Base-by-base conservation (phyloP, 1,140 invertebrate species). In the Leptinotarsa lineolata region DNA sequence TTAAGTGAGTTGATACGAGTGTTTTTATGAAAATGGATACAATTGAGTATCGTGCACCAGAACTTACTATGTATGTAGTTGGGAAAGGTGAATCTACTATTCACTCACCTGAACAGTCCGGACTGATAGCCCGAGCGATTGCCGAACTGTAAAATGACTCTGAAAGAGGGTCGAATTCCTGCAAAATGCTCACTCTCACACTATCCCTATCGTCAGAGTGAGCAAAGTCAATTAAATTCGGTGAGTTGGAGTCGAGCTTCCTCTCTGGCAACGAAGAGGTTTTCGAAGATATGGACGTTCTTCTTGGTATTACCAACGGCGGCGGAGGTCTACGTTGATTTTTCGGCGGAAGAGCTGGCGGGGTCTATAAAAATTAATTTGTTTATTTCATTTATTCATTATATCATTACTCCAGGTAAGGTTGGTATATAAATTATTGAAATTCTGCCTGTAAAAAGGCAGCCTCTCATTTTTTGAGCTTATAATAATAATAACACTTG, bases 91-190 rank as follows among this genome's bases (percentile, higher is more conserved):
- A 11, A 39, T 39, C 8, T 39, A 39, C 8, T 39, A 0, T 54
- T 5, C 6, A 77, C 74, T 77, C 75, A 83, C 82, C 78, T 79
- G 78, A 72, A 74, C 76, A 81, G 45, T 83, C 83, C 13, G 83
- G 82, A 76, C 82, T 84, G 46, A 79, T 79, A 21, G 81, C 80
- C 64, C 81, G 75, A 5, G 76, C 67, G n/a, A 72, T 74, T 30
- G 54, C 72, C 46, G 76, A 71, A 54, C 73, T 76, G 72, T 87
- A 85, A 79, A 84, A 87, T 82, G 88, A 79, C 92, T 86, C 88
- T 75, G 93, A 86, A 82, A 95, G 86, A 74, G 93, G 93, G 88
- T 95, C 93, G 85, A 95, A 94, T 69, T 92, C 92, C 85, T 94
- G 93, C 78, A 95, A 84, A 74, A 95, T 92, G 84, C 92, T 93